Conservation (phyloP, 2,113 vertebrate species). For the Alectura lathami region DNA sequence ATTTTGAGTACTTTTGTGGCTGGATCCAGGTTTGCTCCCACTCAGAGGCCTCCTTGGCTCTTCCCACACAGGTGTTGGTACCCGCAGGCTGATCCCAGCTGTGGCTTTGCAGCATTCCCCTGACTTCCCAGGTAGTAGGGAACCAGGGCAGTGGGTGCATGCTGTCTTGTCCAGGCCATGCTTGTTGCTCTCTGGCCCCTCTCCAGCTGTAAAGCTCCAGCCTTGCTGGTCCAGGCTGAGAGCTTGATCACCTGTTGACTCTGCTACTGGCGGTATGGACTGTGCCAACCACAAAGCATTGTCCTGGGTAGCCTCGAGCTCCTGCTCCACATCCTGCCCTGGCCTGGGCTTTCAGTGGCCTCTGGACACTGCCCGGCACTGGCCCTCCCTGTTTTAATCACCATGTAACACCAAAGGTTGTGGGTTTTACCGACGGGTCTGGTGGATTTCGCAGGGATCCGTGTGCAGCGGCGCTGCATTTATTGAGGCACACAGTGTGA, state of each 20-base stretch:
- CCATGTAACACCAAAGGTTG: fast-evolving
- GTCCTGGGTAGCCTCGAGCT: background rate
- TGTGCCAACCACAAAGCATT: background rate
- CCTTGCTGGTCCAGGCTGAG: background rate
- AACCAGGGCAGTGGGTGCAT: background rate
- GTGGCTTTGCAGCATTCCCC: background rate
- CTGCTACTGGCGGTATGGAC: fast-evolving
- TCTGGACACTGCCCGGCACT: background rate
- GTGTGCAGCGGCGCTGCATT: background rate
- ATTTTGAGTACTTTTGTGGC: background rate
- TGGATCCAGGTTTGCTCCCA: background rate
- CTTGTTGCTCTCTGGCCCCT: background rate
- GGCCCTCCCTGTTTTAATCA: background rate
- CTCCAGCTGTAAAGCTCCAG: background rate
- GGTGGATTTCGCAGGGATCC: background rate
- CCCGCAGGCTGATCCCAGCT: background rate
- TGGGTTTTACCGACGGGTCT: background rate
- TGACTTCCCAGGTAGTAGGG: background rate
- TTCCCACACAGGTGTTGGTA: background rate
- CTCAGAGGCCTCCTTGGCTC: background rate
- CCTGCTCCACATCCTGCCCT: background rate
- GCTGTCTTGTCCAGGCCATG: background rate
- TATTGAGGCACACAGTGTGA: background rate
- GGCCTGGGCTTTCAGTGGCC: fast-evolving
- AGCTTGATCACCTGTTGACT: fast-evolving